Conservation (phyloP, 2,888 invertebrate species). For the Hypercompe scribonia region DNA sequence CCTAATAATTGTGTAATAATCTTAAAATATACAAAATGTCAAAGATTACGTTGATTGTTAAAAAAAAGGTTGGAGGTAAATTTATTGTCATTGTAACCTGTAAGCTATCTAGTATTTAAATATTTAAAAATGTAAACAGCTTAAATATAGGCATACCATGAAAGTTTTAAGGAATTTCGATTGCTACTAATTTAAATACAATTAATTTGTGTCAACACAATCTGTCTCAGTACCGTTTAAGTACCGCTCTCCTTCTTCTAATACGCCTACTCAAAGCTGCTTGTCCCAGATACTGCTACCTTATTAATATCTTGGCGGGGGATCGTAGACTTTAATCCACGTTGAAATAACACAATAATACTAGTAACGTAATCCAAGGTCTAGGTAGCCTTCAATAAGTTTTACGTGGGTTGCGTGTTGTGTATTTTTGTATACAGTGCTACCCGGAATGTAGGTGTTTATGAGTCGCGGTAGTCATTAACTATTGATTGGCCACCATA, state of each 20-base stretch:
- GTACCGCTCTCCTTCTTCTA: neutral
- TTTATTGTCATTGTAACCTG: neutral
- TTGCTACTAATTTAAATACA: conserved; percentile 1
- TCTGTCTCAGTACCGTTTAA: neutral
- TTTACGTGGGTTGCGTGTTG: neutral
- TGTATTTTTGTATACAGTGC: neutral
- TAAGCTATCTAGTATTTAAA: neutral
- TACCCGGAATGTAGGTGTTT: neutral
- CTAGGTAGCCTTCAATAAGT: neutral
- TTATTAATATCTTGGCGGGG: neutral
- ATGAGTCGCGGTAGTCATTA: neutral
- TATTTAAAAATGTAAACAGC: neutral
- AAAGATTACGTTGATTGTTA: too few species aligned
- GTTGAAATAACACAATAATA: neutral
- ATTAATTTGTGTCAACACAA: conserved; percentile 8
- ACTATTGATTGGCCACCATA: too few species aligned
- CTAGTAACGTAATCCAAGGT: neutral
- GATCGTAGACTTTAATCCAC: neutral
- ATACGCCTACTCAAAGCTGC: neutral
- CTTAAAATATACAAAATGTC: too few species aligned
- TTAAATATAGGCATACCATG: neutral
- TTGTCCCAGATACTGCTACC: neutral
- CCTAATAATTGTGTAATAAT: too few species aligned
- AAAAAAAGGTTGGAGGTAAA: too few species aligned
- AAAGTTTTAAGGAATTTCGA: neutral